Conservation (phyloP, 1,140 invertebrate species). For the Odontomachus brunneus region DNA sequence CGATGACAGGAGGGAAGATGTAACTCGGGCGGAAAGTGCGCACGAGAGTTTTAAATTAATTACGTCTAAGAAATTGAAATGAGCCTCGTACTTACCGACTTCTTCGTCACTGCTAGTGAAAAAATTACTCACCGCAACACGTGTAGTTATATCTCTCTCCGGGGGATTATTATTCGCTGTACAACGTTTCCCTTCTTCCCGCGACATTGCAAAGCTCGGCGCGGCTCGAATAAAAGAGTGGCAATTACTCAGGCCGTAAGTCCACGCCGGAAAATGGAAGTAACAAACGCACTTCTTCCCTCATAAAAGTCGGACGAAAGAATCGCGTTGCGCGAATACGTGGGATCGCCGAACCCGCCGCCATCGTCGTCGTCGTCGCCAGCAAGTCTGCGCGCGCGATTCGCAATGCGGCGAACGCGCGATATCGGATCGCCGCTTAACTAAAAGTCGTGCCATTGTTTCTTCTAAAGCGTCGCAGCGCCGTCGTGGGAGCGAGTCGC, state of each 20-base stretch:
- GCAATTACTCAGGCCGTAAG: slow-evolving; percentile 35
- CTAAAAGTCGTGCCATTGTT: slow-evolving; percentile 60
- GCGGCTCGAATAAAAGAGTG: slow-evolving; percentile 8
- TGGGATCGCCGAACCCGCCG: not conserved
- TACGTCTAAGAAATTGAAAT: not conserved
- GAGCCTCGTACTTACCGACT: not conserved
- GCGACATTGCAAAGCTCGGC: not conserved
- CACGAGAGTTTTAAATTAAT: not conserved
- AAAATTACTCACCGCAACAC: slow-evolving; percentile 3
- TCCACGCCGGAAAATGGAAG: slow-evolving; percentile 21
- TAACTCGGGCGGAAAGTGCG: not conserved
- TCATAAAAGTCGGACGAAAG: slow-evolving; percentile 28
- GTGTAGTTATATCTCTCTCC: not conserved
- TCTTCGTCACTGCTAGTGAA: not conserved
- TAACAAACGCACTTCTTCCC: slow-evolving; percentile 13
- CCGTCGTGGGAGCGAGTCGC: slow-evolving; percentile 16
- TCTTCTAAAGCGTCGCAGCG: slow-evolving; percentile 9
- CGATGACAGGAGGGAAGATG: not conserved
- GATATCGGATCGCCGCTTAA: slow-evolving; percentile 29
- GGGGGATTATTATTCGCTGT: slow-evolving; percentile 9
- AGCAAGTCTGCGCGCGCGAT: slow-evolving; percentile 55
- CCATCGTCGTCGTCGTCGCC: slow-evolving; percentile 50
- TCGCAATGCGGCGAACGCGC: slow-evolving; percentile 7
- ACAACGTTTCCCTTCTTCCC: not conserved
- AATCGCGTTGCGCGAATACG: slow-evolving; percentile 29